Evolutionary conservation across 2,797 vertebrate genomes (phyloP), one percentile per base, ranked within the genome.

Genomic region (Xiphophorus birchmanni): DNA sequence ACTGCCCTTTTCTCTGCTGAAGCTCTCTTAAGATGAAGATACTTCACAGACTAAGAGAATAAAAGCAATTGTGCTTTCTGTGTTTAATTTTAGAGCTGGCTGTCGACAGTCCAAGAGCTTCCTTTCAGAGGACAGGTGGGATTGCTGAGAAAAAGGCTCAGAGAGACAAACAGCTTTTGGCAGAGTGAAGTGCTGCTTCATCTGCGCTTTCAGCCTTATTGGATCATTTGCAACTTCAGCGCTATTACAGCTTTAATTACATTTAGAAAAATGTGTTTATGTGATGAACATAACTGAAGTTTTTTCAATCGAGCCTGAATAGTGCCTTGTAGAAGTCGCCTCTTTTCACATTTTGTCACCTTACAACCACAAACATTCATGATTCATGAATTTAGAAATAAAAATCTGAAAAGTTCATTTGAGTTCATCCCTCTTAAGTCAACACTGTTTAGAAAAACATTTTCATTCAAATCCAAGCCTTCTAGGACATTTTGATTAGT

Each of bases 71-170:
- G 71, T 73, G 37, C n/a, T 37, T 29, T 54, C 5, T 35, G 42
- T 54, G 13, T 86, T 78, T 85, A 35, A 80, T 82, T 79, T 69
- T 69, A 42, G 65, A 69, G 65, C 35, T 67, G 35, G 9, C 18
- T 69, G 65, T 40, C 37, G 40, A 42, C 21, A 10, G 35, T 42
- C 9, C 65, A 40, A 42, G 65, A 42, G 9, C 18, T 21, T 42
- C 37, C 65, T 69, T 69, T 69, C 37, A 69, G 35, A 69, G 18
- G 9, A 26, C 65, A 23, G 65, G 21, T 42, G 65, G 65, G 65
- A 42, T 71, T 71, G 45, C 5, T 71, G 67, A 71, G 67, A n/a
- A 45, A 44, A n/a, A n/a, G 2, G 40, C 26, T 45, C 17, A 40
- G 67, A 69, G 63, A 69, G 40, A 69, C 67, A 69, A 69, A 37